Evolutionary conservation across 2,113 vertebrate genomes (phyloP).

Genomic region (Triplophysa siluroides): DNA sequence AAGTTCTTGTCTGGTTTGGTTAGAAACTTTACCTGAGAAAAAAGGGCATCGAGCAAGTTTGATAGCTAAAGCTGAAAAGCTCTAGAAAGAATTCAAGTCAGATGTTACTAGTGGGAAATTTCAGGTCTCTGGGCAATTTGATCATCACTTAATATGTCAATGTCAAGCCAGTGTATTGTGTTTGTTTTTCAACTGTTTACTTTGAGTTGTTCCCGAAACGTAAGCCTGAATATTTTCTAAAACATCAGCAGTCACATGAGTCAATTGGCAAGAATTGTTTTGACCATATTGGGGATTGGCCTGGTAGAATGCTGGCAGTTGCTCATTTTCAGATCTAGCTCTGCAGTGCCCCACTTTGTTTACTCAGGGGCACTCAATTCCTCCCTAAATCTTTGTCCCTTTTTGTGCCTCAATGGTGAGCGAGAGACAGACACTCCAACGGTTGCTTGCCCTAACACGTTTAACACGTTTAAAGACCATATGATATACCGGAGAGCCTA

Average conservation of each 20-base stretch:
- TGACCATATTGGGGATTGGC: constrained; percentile 24
- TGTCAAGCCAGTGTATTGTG: background rate
- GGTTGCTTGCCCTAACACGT: background rate
- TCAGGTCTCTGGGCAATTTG: too few relatives aligned
- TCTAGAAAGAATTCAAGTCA: too few relatives aligned
- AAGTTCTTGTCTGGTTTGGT: too few relatives aligned
- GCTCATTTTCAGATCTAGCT: constrained; percentile 31
- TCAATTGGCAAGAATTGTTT: constrained; percentile 32
- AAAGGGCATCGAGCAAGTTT: too few relatives aligned
- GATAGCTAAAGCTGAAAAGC: too few relatives aligned
- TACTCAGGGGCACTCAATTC: background rate
- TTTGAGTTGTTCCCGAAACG: background rate
- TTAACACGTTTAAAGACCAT: background rate
- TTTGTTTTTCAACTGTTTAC: constrained; percentile 16
- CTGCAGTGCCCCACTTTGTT: background rate
- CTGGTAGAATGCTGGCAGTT: constrained; percentile 26
- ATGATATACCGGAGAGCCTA: background rate
- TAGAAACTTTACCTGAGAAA: too few relatives aligned
- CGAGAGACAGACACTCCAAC: constrained; percentile 1
- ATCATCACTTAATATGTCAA: too few relatives aligned
- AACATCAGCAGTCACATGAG: constrained; percentile 22
- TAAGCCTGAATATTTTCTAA: constrained; percentile 1
- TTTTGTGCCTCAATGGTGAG: constrained; percentile 1
- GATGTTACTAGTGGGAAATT: too few relatives aligned
- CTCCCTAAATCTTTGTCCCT: constrained; percentile 11